Conservation (phyloP, 2,888 invertebrate species). For the Enoplolaimus lenunculus region DNA sequence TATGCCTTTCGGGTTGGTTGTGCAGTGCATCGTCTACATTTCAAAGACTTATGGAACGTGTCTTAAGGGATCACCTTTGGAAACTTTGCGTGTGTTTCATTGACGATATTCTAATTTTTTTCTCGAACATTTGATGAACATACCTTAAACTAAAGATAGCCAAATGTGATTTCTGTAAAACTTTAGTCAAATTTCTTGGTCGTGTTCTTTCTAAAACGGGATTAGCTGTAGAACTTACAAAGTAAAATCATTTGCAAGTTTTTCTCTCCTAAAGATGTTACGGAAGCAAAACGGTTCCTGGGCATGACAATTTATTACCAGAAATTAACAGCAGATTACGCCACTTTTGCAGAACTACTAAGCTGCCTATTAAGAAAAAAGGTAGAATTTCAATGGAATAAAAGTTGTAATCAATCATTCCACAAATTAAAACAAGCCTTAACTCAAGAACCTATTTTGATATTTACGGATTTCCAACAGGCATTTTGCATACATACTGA, state of each 20-base stretch:
- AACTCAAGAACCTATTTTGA: background rate
- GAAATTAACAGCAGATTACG: background rate
- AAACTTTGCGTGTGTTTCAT: too few relatives aligned
- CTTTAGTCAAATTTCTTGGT: background rate
- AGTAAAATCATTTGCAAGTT: too few relatives aligned
- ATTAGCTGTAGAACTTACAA: too few relatives aligned
- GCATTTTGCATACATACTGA: background rate
- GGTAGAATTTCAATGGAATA: background rate
- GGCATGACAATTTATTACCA: conserved; percentile 8
- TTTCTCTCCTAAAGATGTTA: conserved; percentile 4
- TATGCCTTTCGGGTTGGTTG: too few relatives aligned
- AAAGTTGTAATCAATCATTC: background rate
- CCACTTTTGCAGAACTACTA: background rate
- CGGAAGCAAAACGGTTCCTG: background rate
- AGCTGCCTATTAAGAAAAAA: background rate
- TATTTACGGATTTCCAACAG: background rate
- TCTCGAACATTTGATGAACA: too few relatives aligned
- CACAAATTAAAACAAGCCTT: background rate
- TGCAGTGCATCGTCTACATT: too few relatives aligned
- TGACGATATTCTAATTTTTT: too few relatives aligned
- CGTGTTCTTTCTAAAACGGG: background rate
- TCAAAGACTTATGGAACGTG: too few relatives aligned
- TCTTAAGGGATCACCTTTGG: too few relatives aligned
- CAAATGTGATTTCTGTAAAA: background rate
- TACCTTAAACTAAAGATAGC: background rate